A percentile compares a stretch with the other conserved stretches of the same genome.
phyloP scores from a whole-genome alignment of 2,888 invertebrate species.

The Platycheirus albimanus region DNA sequence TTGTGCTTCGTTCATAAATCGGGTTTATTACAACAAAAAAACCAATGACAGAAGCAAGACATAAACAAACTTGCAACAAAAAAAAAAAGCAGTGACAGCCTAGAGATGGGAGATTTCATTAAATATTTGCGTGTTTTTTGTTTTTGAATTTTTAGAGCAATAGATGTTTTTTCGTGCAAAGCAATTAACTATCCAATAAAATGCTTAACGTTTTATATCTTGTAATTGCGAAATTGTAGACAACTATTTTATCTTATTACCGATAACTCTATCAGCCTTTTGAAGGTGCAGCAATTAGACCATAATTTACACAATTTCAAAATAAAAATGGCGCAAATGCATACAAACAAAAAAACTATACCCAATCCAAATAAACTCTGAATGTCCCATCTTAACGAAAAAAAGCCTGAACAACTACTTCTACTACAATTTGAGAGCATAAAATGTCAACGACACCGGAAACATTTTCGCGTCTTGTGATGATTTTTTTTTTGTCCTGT shows the following conservation, averaged over 20 bases:
- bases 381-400: background rate
- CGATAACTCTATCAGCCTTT: too few species aligned
- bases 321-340: too few species aligned
- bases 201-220: too few species aligned
- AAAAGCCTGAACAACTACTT: slow-evolving; percentile 22
- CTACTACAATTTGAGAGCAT: too few species aligned
- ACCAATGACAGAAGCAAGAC: slow-evolving; percentile 9
- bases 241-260: too few species aligned
- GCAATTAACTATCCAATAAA: too few species aligned
- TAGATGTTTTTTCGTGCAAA: too few species aligned
- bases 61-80: slow-evolving; percentile 11
- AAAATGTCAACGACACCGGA: slow-evolving; percentile 67
- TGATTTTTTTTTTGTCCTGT: background rate
- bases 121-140: background rate
- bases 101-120: background rate
- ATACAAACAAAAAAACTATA: too few species aligned
- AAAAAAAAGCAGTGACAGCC: background rate
- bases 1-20: slow-evolving; percentile 58
- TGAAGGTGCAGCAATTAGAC: too few species aligned
- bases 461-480: slow-evolving; percentile 34
- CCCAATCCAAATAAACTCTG: background rate
- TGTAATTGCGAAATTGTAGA: too few species aligned
- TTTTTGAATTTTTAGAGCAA: too few species aligned
- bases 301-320: too few species aligned
- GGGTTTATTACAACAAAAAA: slow-evolving; percentile 1